phyloP scores from a whole-genome alignment of 2,113 vertebrate species.

The Tapirus terrestris region DNA sequence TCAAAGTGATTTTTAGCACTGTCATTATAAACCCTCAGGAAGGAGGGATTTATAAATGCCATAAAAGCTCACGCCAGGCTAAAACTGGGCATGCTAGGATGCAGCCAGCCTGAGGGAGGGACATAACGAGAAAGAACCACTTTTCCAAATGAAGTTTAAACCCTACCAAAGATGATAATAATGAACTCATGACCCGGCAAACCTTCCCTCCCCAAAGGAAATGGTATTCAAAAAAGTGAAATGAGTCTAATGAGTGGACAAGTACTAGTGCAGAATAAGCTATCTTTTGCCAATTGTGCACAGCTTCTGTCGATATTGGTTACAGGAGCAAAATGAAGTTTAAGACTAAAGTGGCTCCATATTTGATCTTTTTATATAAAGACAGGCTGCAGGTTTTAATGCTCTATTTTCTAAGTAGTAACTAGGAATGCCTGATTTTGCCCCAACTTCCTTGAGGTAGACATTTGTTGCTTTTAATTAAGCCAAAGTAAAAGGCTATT shows the following conservation, averaged over 20 bases:
- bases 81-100: slow-evolving; percentile 77
- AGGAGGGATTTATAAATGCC: slow-evolving; percentile 84
- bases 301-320: neutral
- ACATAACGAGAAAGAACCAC: slow-evolving; percentile 69
- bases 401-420: slow-evolving; percentile 9
- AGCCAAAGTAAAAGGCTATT: slow-evolving; percentile 51
- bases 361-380: slow-evolving; percentile 13
- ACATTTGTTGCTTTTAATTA: slow-evolving; percentile 51
- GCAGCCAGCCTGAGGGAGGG: slow-evolving; percentile 79
- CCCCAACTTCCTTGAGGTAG: neutral
- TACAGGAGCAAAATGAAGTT: neutral
- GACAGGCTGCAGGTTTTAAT: slow-evolving; percentile 55
- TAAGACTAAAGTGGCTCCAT: slow-evolving; percentile 56
- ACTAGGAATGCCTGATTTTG: slow-evolving; percentile 27
- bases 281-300: slow-evolving; percentile 9
- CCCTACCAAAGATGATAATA: slow-evolving; percentile 28
- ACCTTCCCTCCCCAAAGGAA: slow-evolving; percentile 66
- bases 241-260: slow-evolving; percentile 46
- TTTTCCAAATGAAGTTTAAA: slow-evolving; percentile 64
- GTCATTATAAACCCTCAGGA: slow-evolving; percentile 82
- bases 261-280: neutral
- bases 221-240: slow-evolving; percentile 62
- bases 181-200: slow-evolving; percentile 60
- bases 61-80: slow-evolving; percentile 84
- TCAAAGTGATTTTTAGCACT: slow-evolving; percentile 82